Evolutionary conservation across 1,140 invertebrate species (phyloP).

Genomic region (Dendroctonus ponderosae): DNA sequence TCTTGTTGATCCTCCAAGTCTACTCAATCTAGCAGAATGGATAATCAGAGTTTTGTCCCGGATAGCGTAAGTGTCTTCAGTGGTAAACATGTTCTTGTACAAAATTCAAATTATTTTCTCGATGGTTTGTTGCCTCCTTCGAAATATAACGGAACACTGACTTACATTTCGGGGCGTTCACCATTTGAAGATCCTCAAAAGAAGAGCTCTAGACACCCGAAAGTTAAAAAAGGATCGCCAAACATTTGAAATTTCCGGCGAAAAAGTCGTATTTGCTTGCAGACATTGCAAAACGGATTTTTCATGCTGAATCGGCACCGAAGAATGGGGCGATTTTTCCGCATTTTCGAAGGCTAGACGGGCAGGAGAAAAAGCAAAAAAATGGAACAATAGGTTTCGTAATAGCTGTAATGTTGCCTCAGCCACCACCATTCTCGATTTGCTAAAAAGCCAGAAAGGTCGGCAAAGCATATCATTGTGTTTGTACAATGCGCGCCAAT

Average conservation of each 20-base stretch:
- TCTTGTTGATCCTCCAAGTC: constrained; percentile 16
- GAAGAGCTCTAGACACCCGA: too few relatives aligned
- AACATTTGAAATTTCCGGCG: too few relatives aligned
- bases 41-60: constrained; percentile 44
- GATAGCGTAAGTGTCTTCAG: constrained; percentile 44
- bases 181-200: too few relatives aligned
- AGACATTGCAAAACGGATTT: too few relatives aligned
- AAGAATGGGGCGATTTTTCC: background rate
- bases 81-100: background rate
- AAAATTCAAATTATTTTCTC: too few relatives aligned
- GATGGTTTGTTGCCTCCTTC: background rate
- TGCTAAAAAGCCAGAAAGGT: constrained; percentile 25
- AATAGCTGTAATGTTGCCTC: constrained; percentile 1
- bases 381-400: constrained; percentile 15
- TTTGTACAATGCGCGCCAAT: constrained; percentile 17
- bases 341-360: constrained; percentile 8
- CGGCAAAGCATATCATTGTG: constrained; percentile 23
- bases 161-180: background rate
- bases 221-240: too few relatives aligned
- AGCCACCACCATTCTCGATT: background rate
- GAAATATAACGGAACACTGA: background rate
- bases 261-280: too few relatives aligned
- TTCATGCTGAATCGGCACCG: too few relatives aligned
- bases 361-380: background rate
- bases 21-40: constrained; percentile 32